These are phyloP conservation scores for Gymnothorax javanicus DNA, from an alignment of 2,797 vertebrate species.

Conservation along the genomic window DNA sequence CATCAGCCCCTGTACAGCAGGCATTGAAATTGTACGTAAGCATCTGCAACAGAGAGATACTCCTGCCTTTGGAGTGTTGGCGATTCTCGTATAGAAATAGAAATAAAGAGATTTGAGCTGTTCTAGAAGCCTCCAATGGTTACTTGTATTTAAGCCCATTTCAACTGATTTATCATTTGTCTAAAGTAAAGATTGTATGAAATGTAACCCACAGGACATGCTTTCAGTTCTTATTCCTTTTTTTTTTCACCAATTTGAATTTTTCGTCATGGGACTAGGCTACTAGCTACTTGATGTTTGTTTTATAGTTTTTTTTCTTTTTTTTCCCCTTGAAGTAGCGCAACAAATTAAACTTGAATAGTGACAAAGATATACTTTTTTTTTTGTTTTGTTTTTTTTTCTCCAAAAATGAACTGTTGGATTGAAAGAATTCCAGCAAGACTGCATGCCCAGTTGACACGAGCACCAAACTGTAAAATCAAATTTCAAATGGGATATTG, in stretches of 20 bases:
- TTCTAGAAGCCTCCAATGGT: background rate
- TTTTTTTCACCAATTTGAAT: constrained; percentile 10
- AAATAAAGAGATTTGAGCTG: background rate
- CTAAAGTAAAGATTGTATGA: constrained; percentile 16
- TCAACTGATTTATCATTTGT: constrained; percentile 16
- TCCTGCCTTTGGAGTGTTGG: background rate
- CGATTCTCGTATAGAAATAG: background rate
- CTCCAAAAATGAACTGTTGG: constrained; percentile 31
- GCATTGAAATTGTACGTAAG: background rate
- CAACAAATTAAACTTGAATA: constrained; percentile 20
- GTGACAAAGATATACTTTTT: constrained; percentile 11
- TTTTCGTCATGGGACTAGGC: constrained; percentile 10
- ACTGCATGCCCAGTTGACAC: constrained; percentile 43
- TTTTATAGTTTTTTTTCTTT: constrained; percentile 37
- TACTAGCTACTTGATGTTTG: constrained; percentile 34
- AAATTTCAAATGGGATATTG: constrained; percentile 50
- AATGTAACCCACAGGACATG: constrained; percentile 14
- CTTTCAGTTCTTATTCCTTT: background rate
- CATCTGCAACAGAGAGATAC: background rate
- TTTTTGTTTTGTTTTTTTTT: constrained; percentile 12
- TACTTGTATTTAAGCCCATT: background rate
- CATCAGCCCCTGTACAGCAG: background rate
- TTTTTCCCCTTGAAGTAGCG: constrained; percentile 25
- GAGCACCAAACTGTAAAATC: constrained; percentile 38
- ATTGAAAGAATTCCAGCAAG: constrained; percentile 42